Percentiles rank a stretch among this genome's conserved stretches.
Evolutionary conservation across 2,797 vertebrate species (phyloP).

Genomic region (Geotrypetes seraphini): DNA sequence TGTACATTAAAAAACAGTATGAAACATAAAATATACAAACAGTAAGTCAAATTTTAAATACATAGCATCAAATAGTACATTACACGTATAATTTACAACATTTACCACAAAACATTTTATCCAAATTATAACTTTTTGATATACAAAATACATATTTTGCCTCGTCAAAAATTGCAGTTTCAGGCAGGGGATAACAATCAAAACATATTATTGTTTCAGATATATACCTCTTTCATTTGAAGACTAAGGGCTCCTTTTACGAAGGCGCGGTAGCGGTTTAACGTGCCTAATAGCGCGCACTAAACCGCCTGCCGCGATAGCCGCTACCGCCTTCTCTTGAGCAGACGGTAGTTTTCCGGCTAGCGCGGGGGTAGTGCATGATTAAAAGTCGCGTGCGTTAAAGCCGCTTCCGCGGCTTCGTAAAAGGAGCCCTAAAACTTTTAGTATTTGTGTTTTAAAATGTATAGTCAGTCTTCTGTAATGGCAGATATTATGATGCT

Average conservation of each 20-base stretch:
- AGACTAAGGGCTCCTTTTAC: too few species aligned
- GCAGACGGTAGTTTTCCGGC: too few species aligned
- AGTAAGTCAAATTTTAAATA: constrained; percentile 57
- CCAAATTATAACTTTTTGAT: constrained; percentile 64
- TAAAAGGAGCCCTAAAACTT: too few species aligned
- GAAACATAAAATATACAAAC: constrained; percentile 64
- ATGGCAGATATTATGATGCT: not conserved
- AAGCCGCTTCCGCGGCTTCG: too few species aligned
- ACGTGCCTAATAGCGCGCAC: too few species aligned
- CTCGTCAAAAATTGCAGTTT: constrained; percentile 44
- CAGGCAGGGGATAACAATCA: constrained; percentile 35
- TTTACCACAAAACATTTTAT: constrained; percentile 59
- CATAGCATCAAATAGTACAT: constrained; percentile 61
- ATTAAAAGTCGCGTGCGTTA: too few species aligned
- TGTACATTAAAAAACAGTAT: constrained; percentile 53
- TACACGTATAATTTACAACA: constrained; percentile 67
- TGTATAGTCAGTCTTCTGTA: constrained; percentile 6
- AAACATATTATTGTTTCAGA: constrained; percentile 32
- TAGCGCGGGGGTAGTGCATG: too few species aligned
- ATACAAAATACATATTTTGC: constrained; percentile 59
- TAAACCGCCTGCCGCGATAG: too few species aligned
- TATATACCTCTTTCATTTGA: constrained; percentile 1
- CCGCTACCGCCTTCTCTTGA: too few species aligned
- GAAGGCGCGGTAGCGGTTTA: too few species aligned
- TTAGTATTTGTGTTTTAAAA: constrained; percentile 7